These are phyloP conservation scores for Chamaetylas fuelleborni DNA, from an alignment of 2,113 vertebrate species.

Conservation along the genomic window DNA sequence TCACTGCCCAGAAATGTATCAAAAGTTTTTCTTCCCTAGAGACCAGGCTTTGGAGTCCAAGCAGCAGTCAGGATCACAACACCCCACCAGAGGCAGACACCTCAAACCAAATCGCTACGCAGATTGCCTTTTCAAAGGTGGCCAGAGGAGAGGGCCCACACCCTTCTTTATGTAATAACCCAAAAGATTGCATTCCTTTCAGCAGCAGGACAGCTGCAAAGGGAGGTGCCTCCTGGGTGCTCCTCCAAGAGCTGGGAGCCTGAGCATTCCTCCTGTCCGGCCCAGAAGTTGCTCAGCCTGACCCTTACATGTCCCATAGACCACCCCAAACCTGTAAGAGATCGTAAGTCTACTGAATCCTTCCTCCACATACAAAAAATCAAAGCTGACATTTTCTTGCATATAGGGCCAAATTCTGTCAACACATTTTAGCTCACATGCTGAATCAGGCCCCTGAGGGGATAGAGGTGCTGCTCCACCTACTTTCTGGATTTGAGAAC, in stretches of 20 bases:
- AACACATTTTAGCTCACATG: neutral
- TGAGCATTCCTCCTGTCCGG: neutral
- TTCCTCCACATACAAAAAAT: neutral
- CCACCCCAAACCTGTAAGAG: neutral
- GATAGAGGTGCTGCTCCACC: constrained; percentile 37
- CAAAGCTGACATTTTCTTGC: neutral
- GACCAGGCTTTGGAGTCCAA: neutral
- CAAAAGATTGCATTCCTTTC: constrained; percentile 39
- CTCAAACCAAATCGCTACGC: accelerated
- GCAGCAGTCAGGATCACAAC: neutral
- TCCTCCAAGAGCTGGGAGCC: neutral
- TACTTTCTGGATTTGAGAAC: constrained; percentile 14
- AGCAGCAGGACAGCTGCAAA: neutral
- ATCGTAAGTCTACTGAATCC: neutral
- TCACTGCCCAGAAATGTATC: neutral
- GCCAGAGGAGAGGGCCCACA: neutral
- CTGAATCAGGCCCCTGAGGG: constrained; percentile 54
- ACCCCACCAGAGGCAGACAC: neutral
- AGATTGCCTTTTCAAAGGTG: neutral
- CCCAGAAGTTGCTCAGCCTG: neutral
- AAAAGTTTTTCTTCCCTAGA: neutral
- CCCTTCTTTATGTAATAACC: constrained; percentile 44
- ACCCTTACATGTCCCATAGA: neutral
- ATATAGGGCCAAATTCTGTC: constrained; percentile 39
- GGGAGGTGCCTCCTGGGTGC: neutral